Percentiles rank a stretch among this genome's conserved stretches.
These are phyloP conservation scores for Trematomus loennbergii DNA, from an alignment of 2,113 vertebrate genomes.

Conservation along the genomic window DNA sequence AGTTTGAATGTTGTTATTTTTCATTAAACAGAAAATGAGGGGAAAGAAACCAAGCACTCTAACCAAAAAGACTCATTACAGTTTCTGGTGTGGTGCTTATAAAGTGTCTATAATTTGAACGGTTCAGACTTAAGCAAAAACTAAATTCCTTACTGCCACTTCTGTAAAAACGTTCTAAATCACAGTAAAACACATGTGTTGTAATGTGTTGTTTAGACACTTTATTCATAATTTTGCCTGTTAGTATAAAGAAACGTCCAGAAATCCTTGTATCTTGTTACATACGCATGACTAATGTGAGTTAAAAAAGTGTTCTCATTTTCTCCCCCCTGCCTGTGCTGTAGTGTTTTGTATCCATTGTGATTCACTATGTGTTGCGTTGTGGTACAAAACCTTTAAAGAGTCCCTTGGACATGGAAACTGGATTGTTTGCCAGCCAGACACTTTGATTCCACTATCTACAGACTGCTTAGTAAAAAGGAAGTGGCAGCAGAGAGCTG, in stretches of 20 bases:
- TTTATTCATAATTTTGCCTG: neutral
- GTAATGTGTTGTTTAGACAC: neutral
- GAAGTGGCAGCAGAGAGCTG: constrained; percentile 26
- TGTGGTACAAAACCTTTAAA: neutral
- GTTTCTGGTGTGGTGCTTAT: constrained; percentile 21
- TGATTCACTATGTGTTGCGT: neutral
- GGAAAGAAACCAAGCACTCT: neutral
- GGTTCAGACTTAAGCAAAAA: neutral
- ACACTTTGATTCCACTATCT: constrained; percentile 33
- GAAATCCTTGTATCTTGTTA: constrained; percentile 1
- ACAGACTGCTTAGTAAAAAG: constrained; percentile 55
- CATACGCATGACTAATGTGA: constrained; percentile 13
- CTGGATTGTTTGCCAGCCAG: constrained; percentile 23
- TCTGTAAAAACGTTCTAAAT: neutral
- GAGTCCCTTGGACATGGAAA: neutral
- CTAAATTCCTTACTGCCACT: neutral
- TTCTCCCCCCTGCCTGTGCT: neutral
- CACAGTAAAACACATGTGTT: neutral
- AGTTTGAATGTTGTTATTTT: neutral
- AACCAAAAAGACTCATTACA: neutral
- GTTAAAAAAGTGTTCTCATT: constrained; percentile 1
- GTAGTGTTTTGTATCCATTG: constrained; percentile 7
- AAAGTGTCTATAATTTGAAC: constrained; percentile 7
- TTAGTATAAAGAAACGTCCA: neutral
- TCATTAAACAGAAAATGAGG: neutral